Conservation (phyloP, 2,797 vertebrate species). For the Otus scops region DNA sequence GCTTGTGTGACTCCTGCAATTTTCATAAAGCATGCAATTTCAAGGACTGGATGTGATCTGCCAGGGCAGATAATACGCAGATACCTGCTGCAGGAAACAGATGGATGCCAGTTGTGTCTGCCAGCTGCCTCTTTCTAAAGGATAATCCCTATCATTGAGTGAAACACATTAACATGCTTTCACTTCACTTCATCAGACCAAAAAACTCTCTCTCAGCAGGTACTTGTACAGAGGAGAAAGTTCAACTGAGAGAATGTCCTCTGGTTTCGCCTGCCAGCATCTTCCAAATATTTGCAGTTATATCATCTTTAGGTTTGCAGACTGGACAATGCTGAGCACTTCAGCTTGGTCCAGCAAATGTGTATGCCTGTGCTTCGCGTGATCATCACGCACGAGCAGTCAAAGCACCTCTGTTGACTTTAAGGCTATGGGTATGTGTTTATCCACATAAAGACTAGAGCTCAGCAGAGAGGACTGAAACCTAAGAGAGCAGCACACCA, state of each 20-base stretch:
- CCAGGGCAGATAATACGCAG: not conserved
- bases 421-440: not conserved
- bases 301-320: not conserved
- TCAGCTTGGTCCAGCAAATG: not conserved
- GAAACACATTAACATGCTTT: constrained; percentile 35
- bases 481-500: not conserved
- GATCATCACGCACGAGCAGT: not conserved
- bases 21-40: not conserved
- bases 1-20: not conserved
- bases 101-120: constrained; percentile 12
- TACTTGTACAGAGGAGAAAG: not conserved
- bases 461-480: not conserved
- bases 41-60: not conserved
- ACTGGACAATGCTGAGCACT: not conserved
- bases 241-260: not conserved
- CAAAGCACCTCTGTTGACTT: not conserved
- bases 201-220: not conserved
- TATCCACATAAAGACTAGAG: not conserved
- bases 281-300: not conserved
- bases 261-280: not conserved
- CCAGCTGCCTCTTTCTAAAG: not conserved
- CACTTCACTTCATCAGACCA: constrained; percentile 11
- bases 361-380: accelerated
- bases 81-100: constrained; percentile 34
- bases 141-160: constrained; percentile 23